Conservation (phyloP, 2,888 invertebrate species). For the Lissonota sp. region DNA sequence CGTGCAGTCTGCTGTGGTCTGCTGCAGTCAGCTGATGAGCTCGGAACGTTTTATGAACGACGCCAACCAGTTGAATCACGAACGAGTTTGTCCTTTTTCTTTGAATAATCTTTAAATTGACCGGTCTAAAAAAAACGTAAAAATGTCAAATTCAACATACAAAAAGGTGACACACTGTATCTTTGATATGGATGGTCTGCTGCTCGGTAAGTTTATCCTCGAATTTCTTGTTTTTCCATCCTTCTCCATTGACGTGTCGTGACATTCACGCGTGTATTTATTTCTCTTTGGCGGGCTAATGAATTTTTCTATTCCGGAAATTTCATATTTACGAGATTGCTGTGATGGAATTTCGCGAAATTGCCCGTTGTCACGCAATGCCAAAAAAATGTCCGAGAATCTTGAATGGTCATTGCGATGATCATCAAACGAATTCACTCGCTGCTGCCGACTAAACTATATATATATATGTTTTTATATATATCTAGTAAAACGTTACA, state of each 20-base stretch:
- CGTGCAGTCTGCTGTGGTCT: too few species aligned
- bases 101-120: too few species aligned
- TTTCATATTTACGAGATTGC: not conserved
- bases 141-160: constrained; percentile 64
- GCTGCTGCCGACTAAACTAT: too few species aligned
- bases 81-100: too few species aligned
- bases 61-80: too few species aligned
- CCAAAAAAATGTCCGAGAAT: too few species aligned
- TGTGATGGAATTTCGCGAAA: constrained; percentile 4
- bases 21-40: too few species aligned
- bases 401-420: too few species aligned
- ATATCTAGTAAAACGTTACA: not conserved
- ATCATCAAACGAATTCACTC: too few species aligned
- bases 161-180: constrained; percentile 80
- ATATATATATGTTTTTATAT: not conserved
- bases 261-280: not conserved
- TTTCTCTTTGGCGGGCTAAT: not conserved
- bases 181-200: constrained; percentile 82
- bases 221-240: not conserved
- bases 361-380: constrained; percentile 1
- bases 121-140: not conserved
- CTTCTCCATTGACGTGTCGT: not conserved
- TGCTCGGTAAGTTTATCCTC: constrained; percentile 75
- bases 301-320: constrained; percentile 23
- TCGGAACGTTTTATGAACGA: too few species aligned